Conservation (phyloP, 2,797 vertebrate genomes). For the Pipistrellus pygmaeus region DNA sequence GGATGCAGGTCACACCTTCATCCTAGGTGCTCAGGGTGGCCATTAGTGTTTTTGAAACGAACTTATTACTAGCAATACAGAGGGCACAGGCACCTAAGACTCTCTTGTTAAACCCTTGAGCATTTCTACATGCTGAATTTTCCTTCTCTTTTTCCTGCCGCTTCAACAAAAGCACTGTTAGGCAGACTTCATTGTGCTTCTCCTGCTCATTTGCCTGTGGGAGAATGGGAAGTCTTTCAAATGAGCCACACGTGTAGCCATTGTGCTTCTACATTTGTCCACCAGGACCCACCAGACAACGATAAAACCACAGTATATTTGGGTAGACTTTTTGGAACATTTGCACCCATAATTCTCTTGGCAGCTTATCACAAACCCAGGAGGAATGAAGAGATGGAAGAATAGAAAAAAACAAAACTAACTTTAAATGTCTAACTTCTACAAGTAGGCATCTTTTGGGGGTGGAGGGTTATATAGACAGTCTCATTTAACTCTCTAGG, state of each 20-base stretch:
- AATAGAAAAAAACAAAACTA: neutral
- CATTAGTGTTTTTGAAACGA: conserved; percentile 27
- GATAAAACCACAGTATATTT: conserved; percentile 32
- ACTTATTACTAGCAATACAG: neutral
- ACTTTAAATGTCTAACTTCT: conserved; percentile 22
- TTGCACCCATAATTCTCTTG: conserved; percentile 36
- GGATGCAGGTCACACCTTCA: neutral
- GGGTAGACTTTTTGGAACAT: conserved; percentile 51
- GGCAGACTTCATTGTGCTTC: conserved; percentile 31
- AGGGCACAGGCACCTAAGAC: neutral
- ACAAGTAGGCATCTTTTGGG: neutral
- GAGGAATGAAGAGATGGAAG: conserved; percentile 43
- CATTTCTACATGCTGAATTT: neutral
- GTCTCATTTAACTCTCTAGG: neutral
- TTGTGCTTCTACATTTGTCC: neutral
- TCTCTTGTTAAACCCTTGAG: conserved; percentile 1
- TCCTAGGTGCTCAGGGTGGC: neutral
- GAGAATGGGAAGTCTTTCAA: conserved; percentile 66
- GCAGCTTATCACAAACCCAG: conserved; percentile 3
- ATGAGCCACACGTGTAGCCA: neutral
- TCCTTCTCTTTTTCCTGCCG: neutral
- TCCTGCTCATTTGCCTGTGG: conserved; percentile 30
- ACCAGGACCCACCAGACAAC: conserved; percentile 27
- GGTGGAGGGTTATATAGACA: neutral
- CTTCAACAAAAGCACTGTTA: conserved; percentile 4